phyloP scores from a whole-genome alignment of 2,888 invertebrate species.

The Nephrotoma guestfalica region DNA sequence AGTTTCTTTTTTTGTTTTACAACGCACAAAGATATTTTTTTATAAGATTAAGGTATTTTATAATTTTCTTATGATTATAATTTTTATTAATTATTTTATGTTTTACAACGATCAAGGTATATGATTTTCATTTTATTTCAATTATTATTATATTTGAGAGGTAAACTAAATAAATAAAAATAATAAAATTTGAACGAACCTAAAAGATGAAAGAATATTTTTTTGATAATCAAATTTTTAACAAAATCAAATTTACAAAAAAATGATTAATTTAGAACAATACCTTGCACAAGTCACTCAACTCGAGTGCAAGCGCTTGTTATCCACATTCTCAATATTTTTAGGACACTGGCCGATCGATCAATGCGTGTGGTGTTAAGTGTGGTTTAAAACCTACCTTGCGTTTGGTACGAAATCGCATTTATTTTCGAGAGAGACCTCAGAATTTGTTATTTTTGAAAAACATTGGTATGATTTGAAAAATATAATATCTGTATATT shows the following conservation, averaged over 20 bases:
- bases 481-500: neutral
- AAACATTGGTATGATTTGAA: neutral
- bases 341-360: neutral
- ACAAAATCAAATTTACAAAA: neutral
- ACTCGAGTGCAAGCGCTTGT: slow-evolving; percentile 64
- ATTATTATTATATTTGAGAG: neutral
- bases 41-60: neutral
- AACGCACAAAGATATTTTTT: neutral
- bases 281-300: slow-evolving; percentile 70
- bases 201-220: neutral
- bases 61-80: neutral
- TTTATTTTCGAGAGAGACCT: neutral
- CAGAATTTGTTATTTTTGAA: neutral
- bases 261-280: slow-evolving; percentile 30
- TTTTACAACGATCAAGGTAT: neutral
- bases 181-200: neutral
- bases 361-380: neutral
- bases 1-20: neutral
- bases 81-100: neutral
- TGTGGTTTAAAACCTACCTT: slow-evolving; percentile 2
- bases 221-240: neutral
- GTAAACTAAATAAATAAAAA: neutral
- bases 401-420: neutral
- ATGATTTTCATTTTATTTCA: neutral
- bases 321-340: slow-evolving; percentile 28